These are phyloP conservation scores for Phylloscopus trochilus DNA, from an alignment of 2,113 vertebrate genomes.

Conservation along the genomic window DNA sequence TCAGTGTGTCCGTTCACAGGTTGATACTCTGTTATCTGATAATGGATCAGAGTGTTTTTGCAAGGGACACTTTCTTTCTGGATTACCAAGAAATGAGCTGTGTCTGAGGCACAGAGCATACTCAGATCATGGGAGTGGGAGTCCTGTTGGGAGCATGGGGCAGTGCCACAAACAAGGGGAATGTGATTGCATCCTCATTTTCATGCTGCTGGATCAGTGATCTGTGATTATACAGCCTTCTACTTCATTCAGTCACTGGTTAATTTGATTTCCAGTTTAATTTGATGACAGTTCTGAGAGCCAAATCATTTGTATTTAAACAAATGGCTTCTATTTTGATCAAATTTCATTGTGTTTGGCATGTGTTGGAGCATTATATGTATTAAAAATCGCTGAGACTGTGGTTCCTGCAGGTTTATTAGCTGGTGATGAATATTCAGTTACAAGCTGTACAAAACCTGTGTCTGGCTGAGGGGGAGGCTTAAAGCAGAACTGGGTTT, in stretches of 20 bases:
- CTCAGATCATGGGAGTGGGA: not conserved
- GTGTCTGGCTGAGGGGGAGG: not conserved
- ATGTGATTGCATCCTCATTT: not conserved
- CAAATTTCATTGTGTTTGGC: slow-evolving; percentile 28
- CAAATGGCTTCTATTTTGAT: slow-evolving; percentile 51
- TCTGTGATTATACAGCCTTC: slow-evolving; percentile 34
- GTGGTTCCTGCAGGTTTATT: not conserved
- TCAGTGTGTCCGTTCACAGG: not conserved
- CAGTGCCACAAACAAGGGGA: not conserved
- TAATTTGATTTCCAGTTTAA: slow-evolving; percentile 60
- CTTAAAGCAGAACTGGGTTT: not conserved
- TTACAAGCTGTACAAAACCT: not conserved
- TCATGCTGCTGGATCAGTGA: not conserved
- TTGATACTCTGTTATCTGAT: not conserved
- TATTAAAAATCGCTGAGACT: not conserved
- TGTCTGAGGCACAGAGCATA: not conserved
- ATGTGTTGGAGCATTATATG: not conserved
- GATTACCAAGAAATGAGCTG: not conserved
- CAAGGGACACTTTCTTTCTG: not conserved
- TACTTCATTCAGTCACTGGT: not conserved
- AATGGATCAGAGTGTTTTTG: not conserved
- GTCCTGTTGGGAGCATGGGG: not conserved
- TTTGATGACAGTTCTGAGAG: slow-evolving; percentile 42
- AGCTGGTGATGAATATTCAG: slow-evolving; percentile 25
- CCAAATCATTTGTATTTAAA: slow-evolving; percentile 47